Base-by-base conservation (phyloP, 2,113 vertebrate genomes). In the Psettodes erumei region DNA sequence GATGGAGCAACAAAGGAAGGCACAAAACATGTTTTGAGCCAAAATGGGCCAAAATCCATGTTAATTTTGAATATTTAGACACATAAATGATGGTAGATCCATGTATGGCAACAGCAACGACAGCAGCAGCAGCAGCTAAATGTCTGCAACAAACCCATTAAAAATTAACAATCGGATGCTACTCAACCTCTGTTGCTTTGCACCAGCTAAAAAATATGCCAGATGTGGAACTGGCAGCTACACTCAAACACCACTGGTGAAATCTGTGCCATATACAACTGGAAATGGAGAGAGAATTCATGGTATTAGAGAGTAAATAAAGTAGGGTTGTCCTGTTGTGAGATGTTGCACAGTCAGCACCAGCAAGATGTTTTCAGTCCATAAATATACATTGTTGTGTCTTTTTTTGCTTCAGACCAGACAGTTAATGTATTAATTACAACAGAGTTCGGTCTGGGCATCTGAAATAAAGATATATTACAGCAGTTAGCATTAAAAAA, bases 121-220 rank as follows among this genome's bases (percentile, higher is more conserved):
- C 63, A 64, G 59, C 23, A 70, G 66, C 50, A 72, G 50, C 38
- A 25, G 28, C 70, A 67, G 67, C 27, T 43, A 40, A 58, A 47
- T 50, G 61, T 60, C 28, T 6, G 25, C 51, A 32, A 50, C 51
- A 35, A 64, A 37, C 18, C 45, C 58, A 76, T 82, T 77, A 75
- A 70, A 83, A 79, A 60, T 42, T 38, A 35, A 65, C 71, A 67
- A 13, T 30, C 68, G 64, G 53, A 59, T 75, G 63, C 45, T n/a
- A 16, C 43, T 66, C 21, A 2, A 40, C 64, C 60, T 61, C 63
- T 55, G 38, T 33, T 61, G 66, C 62, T 78, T 63, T 69, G 50
- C 68, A 64, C 65, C 53, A 77, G 50, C 62, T 71, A 47, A 48
- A 69, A 75, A 85, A 84, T 62, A 45, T n/a, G 2, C 76, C 59